Conservation (phyloP, 2,113 vertebrate species). For the Pitta sordida region DNA sequence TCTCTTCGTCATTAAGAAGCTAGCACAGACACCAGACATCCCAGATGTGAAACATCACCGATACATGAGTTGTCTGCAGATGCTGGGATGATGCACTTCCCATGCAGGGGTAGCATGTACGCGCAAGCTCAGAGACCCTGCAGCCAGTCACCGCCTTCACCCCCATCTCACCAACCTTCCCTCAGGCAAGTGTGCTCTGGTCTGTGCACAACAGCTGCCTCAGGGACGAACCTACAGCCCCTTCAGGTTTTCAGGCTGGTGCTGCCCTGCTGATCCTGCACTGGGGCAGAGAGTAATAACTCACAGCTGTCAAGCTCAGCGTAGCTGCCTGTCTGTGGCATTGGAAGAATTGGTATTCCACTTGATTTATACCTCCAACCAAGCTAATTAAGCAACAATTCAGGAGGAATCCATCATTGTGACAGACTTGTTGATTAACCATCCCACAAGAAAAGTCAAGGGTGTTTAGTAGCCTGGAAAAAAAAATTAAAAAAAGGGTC, state of each 20-base stretch:
- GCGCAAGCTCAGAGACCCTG: background rate
- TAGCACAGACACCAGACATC: background rate
- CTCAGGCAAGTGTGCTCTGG: rapidly evolving
- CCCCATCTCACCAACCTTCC: background rate
- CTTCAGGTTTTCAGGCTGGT: background rate
- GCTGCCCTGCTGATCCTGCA: background rate
- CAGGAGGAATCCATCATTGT: slow-evolving; percentile 73
- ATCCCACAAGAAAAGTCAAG: slow-evolving; percentile 54
- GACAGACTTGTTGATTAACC: slow-evolving; percentile 77
- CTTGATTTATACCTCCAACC: slow-evolving; percentile 69
- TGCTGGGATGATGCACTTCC: background rate
- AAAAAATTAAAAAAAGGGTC: background rate
- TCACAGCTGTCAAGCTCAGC: slow-evolving; percentile 30
- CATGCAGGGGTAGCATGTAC: rapidly evolving
- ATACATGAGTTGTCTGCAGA: background rate
- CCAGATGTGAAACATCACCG: background rate
- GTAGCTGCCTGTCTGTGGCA: slow-evolving; percentile 16
- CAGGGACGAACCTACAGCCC: rapidly evolving
- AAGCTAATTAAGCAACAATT: slow-evolving; percentile 77
- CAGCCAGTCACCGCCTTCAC: rapidly evolving
- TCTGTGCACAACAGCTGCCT: background rate
- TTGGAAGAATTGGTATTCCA: slow-evolving; percentile 42
- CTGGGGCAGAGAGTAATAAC: slow-evolving; percentile 32
- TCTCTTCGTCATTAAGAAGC: background rate
- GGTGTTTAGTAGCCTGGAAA: slow-evolving; percentile 40